phyloP scores from a whole-genome alignment of 2,797 vertebrate genomes.

The Phoebastria nigripes region DNA sequence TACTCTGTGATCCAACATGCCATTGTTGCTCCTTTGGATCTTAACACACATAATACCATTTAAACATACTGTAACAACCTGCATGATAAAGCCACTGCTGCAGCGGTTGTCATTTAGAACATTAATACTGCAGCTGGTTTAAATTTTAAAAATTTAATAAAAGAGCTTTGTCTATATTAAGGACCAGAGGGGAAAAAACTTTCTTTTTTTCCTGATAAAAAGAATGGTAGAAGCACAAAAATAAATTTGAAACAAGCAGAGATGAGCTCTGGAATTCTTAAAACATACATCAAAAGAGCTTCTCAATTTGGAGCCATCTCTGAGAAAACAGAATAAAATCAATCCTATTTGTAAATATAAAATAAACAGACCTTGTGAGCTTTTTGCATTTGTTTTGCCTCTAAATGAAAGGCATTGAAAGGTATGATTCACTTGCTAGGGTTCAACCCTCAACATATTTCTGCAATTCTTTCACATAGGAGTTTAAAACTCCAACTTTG shows the following conservation, averaged over 20 bases:
- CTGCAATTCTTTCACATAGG: background rate
- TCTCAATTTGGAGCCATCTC: background rate
- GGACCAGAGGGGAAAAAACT: background rate
- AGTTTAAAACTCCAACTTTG: background rate
- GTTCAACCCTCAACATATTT: background rate
- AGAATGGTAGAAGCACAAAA: background rate
- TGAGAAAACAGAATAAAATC: background rate
- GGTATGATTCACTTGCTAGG: background rate
- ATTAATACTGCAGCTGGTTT: conserved; percentile 34
- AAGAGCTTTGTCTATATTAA: background rate
- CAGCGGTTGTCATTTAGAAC: conserved; percentile 13
- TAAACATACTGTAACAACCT: background rate
- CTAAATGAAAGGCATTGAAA: background rate
- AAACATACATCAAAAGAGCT: background rate
- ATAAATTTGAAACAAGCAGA: background rate
- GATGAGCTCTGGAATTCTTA: background rate
- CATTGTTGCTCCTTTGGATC: background rate
- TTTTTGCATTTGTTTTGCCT: background rate
- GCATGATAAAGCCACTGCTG: background rate
- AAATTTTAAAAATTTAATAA: background rate
- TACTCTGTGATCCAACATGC: background rate
- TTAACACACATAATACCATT: background rate
- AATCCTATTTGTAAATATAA: background rate
- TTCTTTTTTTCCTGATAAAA: background rate
- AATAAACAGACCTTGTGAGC: background rate